Percentiles rank a stretch among this genome's conserved stretches.
These are phyloP conservation scores for Lacanobia wlatinum DNA, from an alignment of 2,888 invertebrate genomes.

Conservation along the genomic window DNA sequence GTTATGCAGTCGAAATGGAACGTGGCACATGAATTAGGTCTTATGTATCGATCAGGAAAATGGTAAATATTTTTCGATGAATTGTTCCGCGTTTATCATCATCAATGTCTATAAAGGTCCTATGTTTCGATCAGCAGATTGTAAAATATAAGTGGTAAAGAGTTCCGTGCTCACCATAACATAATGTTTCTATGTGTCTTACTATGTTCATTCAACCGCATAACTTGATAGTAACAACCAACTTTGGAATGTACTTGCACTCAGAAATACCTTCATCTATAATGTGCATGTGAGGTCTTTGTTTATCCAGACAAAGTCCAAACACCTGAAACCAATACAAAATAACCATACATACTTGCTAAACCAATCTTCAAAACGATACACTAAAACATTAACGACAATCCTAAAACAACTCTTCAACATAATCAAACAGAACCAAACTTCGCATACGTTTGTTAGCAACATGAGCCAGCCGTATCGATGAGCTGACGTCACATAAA, in stretches of 20 bases:
- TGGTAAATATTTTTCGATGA: not conserved
- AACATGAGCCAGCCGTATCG: conserved; percentile 34
- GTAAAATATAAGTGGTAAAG: too few relatives aligned
- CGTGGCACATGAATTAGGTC: not conserved
- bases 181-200: not conserved
- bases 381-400: not conserved
- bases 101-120: too few relatives aligned
- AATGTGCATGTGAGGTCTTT: not conserved
- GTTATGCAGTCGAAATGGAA: not conserved
- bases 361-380: not conserved
- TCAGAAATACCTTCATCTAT: not conserved
- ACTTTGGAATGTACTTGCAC: not conserved
- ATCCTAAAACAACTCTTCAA: conserved; percentile 4
- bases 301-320: not conserved
- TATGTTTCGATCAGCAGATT: too few relatives aligned
- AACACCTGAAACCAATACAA: not conserved
- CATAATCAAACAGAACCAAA: conserved; percentile 17
- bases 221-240: not conserved
- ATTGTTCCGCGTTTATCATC: not conserved
- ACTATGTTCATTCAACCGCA: not conserved
- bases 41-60: not conserved
- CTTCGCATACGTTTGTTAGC: conserved; percentile 50
- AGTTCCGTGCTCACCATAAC: not conserved
- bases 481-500: conserved; percentile 63
- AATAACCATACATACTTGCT: not conserved